Percentiles rank a stretch among this genome's conserved stretches.
Conservation (phyloP, 2,113 vertebrate species). For the Mus pahari region DNA sequence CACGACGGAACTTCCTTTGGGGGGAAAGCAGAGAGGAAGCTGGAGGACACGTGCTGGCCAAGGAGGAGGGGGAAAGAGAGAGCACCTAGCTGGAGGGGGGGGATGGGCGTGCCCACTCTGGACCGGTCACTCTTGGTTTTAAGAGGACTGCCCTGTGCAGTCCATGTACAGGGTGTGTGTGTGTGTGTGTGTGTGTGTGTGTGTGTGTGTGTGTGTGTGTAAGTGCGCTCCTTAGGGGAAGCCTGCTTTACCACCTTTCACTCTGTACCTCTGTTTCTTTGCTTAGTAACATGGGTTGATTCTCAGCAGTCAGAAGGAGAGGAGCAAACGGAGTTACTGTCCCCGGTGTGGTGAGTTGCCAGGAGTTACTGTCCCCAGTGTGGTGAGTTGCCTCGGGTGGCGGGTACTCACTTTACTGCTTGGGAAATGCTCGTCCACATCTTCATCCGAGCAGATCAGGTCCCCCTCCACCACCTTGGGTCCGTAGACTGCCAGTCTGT, state of each 20-base stretch:
- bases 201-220: background rate
- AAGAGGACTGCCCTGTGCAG: background rate
- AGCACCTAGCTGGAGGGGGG: background rate
- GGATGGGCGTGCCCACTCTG: background rate
- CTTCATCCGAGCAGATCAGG: conserved; percentile 88
- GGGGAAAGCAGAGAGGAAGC: background rate
- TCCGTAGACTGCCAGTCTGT: conserved; percentile 90
- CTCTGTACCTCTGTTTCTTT: background rate
- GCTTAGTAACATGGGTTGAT: background rate
- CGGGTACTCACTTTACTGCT: conserved; percentile 85
- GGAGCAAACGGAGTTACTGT: background rate
- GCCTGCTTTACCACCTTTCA: background rate
- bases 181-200: background rate
- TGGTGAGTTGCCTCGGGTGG: background rate
- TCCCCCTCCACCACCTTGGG: conserved; percentile 90
- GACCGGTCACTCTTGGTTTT: background rate
- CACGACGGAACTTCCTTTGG: background rate
- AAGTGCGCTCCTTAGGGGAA: background rate
- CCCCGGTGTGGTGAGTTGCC: background rate
- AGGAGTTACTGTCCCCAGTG: background rate
- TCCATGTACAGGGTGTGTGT: background rate
- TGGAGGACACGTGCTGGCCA: background rate
- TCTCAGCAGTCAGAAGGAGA: background rate
- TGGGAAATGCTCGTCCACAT: conserved; percentile 44
- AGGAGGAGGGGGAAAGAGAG: background rate